Percentiles rank a stretch among this genome's conserved stretches.
Evolutionary conservation across 2,797 vertebrate species (phyloP).

Genomic region (Oophaga sylvatica): DNA sequence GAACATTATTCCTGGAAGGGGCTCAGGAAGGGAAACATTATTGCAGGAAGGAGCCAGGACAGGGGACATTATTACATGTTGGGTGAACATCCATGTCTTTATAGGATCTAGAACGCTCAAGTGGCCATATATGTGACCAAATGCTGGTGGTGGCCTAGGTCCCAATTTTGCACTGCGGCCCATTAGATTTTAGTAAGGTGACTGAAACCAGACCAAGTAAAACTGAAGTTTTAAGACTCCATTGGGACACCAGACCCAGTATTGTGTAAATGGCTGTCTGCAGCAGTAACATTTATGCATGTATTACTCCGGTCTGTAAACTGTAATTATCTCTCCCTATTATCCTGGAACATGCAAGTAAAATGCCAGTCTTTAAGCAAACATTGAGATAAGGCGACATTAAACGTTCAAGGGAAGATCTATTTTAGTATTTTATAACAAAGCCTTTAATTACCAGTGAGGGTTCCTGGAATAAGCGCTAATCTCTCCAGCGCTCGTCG

Average conservation of each 20-base stretch:
- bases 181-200: too few relatives aligned
- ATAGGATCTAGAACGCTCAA: too few relatives aligned
- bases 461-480: constrained; percentile 63
- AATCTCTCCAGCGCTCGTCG: constrained; percentile 58
- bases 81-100: too few relatives aligned
- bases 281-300: not conserved
- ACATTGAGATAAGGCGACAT: constrained; percentile 61
- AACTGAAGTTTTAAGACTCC: not conserved
- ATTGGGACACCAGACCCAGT: not conserved
- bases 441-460: constrained; percentile 69
- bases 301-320: not conserved
- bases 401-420: constrained; percentile 67
- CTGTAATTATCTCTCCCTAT: constrained; percentile 43
- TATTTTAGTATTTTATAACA: constrained; percentile 66
- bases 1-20: too few relatives aligned
- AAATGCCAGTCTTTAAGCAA: constrained; percentile 62
- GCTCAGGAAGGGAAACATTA: too few relatives aligned
- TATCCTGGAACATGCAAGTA: constrained; percentile 41
- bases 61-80: too few relatives aligned
- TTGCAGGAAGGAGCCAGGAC: too few relatives aligned
- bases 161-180: too few relatives aligned
- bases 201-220: not conserved
- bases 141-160: too few relatives aligned
- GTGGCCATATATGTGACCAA: too few relatives aligned
- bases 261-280: not conserved